These are phyloP conservation scores for Dasysyrphus albostriatus DNA, from an alignment of 2,888 invertebrate species.

Conservation along the genomic window DNA sequence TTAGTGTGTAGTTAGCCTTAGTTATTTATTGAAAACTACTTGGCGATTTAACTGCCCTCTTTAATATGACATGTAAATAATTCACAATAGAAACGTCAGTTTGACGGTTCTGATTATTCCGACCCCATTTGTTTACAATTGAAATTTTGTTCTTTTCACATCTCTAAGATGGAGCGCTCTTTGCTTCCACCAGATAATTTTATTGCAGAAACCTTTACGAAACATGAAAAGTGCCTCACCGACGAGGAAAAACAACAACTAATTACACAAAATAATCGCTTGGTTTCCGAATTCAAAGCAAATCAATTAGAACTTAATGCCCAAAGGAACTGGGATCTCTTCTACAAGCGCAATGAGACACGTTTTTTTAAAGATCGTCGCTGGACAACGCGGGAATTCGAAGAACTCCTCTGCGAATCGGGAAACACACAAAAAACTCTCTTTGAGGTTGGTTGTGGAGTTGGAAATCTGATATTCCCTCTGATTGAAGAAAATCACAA, in stretches of 20 bases:
- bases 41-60: background rate
- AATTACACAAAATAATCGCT: conserved; percentile 87
- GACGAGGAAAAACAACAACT: conserved; percentile 87
- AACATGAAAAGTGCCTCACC: conserved; percentile 80
- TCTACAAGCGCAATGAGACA: conserved; percentile 97
- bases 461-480: conserved; percentile 98
- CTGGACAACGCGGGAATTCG: conserved; percentile 98
- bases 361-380: conserved; percentile 97
- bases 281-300: conserved; percentile 90
- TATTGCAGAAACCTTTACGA: conserved; percentile 77
- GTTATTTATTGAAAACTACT: background rate
- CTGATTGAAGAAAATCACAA: conserved; percentile 90
- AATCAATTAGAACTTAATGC: conserved; percentile 92
- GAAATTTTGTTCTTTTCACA: background rate
- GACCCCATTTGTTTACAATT: conserved; percentile 45
- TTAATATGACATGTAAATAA: background rate
- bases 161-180: conserved; percentile 31
- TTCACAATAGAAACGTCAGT: conserved; percentile 12
- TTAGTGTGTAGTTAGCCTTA: background rate
- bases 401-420: conserved; percentile 87
- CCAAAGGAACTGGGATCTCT: conserved; percentile 96
- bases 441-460: conserved; percentile 96
- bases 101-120: background rate
- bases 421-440: conserved; percentile 83
- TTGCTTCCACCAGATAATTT: conserved; percentile 33